These are phyloP conservation scores for Cynoglossus semilaevis DNA, from an alignment of 2,113 vertebrate species.

Conservation along the genomic window DNA sequence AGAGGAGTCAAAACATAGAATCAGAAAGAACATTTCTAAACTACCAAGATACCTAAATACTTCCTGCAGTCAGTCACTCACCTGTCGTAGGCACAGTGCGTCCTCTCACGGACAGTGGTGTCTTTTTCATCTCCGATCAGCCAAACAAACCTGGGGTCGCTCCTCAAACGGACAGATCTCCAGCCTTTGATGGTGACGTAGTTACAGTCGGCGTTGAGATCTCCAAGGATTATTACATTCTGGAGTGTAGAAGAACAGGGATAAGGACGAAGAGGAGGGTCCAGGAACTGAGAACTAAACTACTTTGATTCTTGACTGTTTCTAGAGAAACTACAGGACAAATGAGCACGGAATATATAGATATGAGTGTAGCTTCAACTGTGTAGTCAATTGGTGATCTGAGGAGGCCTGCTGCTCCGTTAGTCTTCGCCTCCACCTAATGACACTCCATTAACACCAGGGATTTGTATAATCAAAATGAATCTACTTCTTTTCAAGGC, in stretches of 20 bases:
- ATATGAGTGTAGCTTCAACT: no score
- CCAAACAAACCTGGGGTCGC: constrained; percentile 78
- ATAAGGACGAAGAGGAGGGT: no score
- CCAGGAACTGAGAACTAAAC: no score
- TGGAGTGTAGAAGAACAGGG: constrained; percentile 29
- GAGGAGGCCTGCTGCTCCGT: no score
- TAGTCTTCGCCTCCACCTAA: no score
- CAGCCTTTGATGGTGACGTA: constrained; percentile 80
- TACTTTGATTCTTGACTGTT: no score
- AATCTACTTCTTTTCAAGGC: no score
- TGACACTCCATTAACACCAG: no score
- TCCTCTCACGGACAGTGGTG: constrained; percentile 80
- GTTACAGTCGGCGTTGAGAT: constrained; percentile 84
- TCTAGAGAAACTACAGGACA: no score
- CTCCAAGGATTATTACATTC: constrained; percentile 84
- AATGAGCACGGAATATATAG: no score
- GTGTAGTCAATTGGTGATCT: no score
- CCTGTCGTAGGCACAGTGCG: constrained; percentile 83
- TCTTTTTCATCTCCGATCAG: constrained; percentile 83
- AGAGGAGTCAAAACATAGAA: neutral
- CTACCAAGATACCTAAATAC: neutral
- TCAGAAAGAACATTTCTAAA: neutral
- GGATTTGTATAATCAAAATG: no score
- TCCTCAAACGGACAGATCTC: constrained; percentile 75
- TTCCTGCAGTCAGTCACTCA: constrained; percentile 55